Percentiles rank a stretch among this genome's conserved stretches.
Evolutionary conservation across 37 sponge, comb jelly and placozoan species (phyloP).

Genomic region (Crambe crambe): DNA sequence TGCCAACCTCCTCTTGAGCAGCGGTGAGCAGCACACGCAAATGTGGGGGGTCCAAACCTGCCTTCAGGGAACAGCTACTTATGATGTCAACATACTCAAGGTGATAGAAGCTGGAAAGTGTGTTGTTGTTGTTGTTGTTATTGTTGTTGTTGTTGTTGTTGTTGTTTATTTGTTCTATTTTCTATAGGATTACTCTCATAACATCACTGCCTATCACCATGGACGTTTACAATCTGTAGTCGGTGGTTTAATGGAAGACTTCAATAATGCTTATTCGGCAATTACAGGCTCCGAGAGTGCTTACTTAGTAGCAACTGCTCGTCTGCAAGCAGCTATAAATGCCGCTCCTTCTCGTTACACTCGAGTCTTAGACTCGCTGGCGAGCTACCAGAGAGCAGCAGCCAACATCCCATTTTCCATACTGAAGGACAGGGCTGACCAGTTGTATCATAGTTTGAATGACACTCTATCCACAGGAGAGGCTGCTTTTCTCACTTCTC

Average conservation of each 20-base stretch:
- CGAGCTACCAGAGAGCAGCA: background rate
- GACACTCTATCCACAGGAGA: background rate
- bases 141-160: background rate
- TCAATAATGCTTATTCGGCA: background rate
- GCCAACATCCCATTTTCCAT: background rate
- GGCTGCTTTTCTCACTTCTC: background rate
- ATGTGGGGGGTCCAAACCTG: conserved; percentile 63
- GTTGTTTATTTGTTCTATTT: background rate
- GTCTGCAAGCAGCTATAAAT: background rate
- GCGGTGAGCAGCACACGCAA: conserved; percentile 25
- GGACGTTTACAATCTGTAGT: background rate
- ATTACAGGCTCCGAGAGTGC: conserved; percentile 9
- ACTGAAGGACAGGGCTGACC: conserved; percentile 6
- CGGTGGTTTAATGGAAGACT: background rate
- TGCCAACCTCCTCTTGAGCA: conserved; percentile 44
- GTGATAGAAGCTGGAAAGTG: conserved; percentile 17
- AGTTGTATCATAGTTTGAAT: background rate
- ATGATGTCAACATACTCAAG: conserved; percentile 61
- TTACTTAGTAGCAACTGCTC: background rate
- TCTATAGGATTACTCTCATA: conserved; percentile 9
- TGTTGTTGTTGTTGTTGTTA: background rate
- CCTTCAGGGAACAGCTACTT: conserved; percentile 62
- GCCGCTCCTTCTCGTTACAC: conserved; percentile 4
- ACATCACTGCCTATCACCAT: conserved; percentile 19
- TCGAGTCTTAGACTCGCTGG: background rate